phyloP scores from a whole-genome alignment of 2,113 vertebrate species.

The Aspiorhynchus laticeps region DNA sequence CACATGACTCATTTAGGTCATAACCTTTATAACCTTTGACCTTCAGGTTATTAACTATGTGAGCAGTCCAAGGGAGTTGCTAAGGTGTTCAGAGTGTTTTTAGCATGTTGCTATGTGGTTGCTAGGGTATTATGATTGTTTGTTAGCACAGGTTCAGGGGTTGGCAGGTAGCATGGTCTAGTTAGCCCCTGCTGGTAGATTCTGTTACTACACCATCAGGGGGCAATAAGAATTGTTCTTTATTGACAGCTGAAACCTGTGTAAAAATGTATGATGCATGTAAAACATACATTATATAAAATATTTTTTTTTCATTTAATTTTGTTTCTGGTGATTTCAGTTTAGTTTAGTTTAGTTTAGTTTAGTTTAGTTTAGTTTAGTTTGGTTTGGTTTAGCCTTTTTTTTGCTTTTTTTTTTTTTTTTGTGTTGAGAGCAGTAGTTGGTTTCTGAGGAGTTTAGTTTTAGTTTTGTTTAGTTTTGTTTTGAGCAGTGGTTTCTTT shows the following conservation, averaged over 20 bases:
- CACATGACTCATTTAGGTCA: not conserved
- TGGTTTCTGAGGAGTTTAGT: not conserved
- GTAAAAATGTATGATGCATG: no score
- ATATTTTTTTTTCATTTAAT: not conserved
- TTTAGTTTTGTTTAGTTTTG: slow-evolving; percentile 39
- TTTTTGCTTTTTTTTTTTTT: not conserved
- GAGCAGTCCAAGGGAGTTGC: not conserved
- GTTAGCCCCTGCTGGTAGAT: not conserved
- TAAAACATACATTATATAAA: no score
- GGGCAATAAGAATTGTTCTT: not conserved
- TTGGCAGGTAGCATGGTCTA: not conserved
- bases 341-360: not conserved
- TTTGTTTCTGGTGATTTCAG: not conserved
- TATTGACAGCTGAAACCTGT: no score
- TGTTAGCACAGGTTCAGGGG: not conserved
- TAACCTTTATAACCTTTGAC: slow-evolving; percentile 14
- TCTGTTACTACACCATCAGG: not conserved
- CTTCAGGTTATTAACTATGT: not conserved
- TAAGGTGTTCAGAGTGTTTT: slow-evolving; percentile 16
- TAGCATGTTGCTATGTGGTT: not conserved
- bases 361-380: not conserved
- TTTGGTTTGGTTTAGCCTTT: not conserved
- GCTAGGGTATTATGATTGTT: not conserved
- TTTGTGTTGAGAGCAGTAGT: not conserved
- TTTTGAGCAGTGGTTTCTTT: not conserved